Conservation (phyloP, 2,888 invertebrate species). For the Melanotus villosus region DNA sequence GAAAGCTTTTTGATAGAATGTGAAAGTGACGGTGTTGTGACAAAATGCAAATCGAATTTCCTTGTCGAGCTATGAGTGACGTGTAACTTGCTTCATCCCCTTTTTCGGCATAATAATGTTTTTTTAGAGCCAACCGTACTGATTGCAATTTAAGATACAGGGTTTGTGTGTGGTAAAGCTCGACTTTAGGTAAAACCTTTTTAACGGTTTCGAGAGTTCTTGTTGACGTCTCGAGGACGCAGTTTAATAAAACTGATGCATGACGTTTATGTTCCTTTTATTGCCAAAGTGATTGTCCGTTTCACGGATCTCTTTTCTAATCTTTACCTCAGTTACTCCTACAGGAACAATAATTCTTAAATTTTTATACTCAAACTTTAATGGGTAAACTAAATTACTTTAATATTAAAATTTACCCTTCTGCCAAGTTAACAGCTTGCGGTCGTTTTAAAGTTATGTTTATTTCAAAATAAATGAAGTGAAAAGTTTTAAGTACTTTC, state of each 20-base stretch:
- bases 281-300: not conserved
- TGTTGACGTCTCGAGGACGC: not conserved
- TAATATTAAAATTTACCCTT: too few species aligned
- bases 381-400: too few species aligned
- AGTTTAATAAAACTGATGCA: conserved; percentile 10
- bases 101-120: not conserved
- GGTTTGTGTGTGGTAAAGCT: not conserved
- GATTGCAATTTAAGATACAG: conserved; percentile 10
- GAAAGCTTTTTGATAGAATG: conserved; percentile 5
- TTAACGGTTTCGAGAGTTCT: not conserved
- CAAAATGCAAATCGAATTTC: conserved; percentile 19
- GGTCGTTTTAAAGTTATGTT: not conserved
- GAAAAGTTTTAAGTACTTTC: not conserved
- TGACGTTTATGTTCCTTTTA: not conserved
- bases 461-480: not conserved
- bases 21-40: conserved; percentile 1
- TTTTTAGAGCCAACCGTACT: not conserved
- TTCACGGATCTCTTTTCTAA: not conserved
- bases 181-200: conserved; percentile 3
- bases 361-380: too few species aligned
- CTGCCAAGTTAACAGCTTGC: too few species aligned
- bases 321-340: not conserved
- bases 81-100: conserved; percentile 13
- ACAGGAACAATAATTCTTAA: too few species aligned
- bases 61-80: conserved; percentile 1